Base-by-base conservation (phyloP, 2,113 vertebrate species). In the Corythornis vintsioides region DNA sequence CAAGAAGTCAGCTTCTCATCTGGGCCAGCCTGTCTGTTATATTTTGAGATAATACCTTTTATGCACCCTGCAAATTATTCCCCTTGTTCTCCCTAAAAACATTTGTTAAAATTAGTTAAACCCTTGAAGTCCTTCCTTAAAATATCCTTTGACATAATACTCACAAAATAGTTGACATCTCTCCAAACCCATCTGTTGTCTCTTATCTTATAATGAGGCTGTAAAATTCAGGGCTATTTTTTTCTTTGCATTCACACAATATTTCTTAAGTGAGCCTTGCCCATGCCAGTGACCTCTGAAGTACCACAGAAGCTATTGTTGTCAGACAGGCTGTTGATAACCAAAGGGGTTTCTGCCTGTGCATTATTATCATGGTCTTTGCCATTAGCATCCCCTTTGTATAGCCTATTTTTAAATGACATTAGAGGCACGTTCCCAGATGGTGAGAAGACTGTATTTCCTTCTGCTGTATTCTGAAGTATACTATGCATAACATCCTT, bases 121-220 rank as follows among this genome's bases (percentile, higher is more conserved):
- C 21, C 33, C 15, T 91, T 60, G 22, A 43, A 84, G 74, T 84
- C 74, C 77, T 83, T 33, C 71, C 72, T 92, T 89, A 79, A 88
- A 94, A 92, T 91, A 85, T 59, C 88, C 67, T 71, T 77, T 91
- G 82, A 67, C 56, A 43, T 66, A 63, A 77, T 55, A 45, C 74
- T 73, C 1, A 0, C 17, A 9, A 55, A 82, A 83, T 38, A 63
- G 75, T 70, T 86, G 85, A 83, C 79, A 48, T 95, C 52, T 80
- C 85, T 65, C 71, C 55, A 29, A 13, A 38, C 83, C 88, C 88
- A 87, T 92, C 91, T 95, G 88, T 73, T 92, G 71, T 80, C 79
- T 92, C 50, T 59, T 74, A 25, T 61, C 42, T 50, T 56, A 6
- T 26, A 89, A 86, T 25, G 77, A 89, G 56, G 72, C 88, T 89